phyloP scores from a whole-genome alignment of 2,888 invertebrate species.

The Dasypogon diadema region DNA sequence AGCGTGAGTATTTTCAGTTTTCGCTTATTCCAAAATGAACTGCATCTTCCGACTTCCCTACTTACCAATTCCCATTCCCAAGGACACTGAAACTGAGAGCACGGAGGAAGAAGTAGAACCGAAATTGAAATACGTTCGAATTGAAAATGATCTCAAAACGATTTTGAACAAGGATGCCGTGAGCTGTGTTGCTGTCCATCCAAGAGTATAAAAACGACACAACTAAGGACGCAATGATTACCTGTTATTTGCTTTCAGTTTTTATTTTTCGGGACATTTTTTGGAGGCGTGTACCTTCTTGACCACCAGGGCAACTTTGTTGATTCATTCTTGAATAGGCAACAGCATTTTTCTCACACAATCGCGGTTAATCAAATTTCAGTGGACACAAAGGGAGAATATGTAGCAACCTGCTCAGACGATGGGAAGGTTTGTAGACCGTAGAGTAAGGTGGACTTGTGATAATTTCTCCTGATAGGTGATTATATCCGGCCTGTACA shows the following conservation, averaged over 20 bases:
- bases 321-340: conserved; percentile 69
- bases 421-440: conserved; percentile 78
- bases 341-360: conserved; percentile 79
- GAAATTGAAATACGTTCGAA: conserved; percentile 89
- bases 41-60: background rate
- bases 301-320: conserved; percentile 92
- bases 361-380: conserved; percentile 95
- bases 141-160: conserved; percentile 86
- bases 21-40: background rate
- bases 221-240: too few relatives aligned
- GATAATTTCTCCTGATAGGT: conserved; percentile 68
- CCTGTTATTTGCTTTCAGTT: conserved; percentile 73
- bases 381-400: conserved; percentile 94
- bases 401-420: conserved; percentile 92
- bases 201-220: conserved; percentile 77
- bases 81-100: conserved; percentile 63
- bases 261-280: conserved; percentile 91
- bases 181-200: conserved; percentile 93
- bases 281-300: conserved; percentile 89
- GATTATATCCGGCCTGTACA: conserved; percentile 88
- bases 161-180: conserved; percentile 87
- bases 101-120: conserved; percentile 78
- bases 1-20: conserved; percentile 51
- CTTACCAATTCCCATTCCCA: background rate
- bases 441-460: too few relatives aligned